Evolutionary conservation across 2,113 vertebrate species (phyloP).

Genomic region (Myotis yumanensis): DNA sequence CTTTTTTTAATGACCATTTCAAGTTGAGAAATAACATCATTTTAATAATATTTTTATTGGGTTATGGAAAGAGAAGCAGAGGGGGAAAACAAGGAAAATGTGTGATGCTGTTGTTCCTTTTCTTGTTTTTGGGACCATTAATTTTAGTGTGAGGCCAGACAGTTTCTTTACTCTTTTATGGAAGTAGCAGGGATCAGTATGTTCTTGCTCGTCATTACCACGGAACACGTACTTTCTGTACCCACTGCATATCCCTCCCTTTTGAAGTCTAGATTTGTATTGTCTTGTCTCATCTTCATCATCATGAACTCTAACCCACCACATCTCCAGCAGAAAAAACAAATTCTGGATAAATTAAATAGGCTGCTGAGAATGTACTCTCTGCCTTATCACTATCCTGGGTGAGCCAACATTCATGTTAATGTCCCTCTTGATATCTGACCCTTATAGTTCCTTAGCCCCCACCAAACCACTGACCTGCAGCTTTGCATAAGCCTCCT

Average conservation of each 20-base stretch:
- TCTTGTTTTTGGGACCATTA: neutral
- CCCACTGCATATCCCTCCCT: neutral
- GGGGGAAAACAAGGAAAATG: neutral
- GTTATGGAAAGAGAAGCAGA: neutral
- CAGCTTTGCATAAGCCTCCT: neutral
- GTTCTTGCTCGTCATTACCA: neutral
- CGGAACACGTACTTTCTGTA: neutral
- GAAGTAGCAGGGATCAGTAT: neutral
- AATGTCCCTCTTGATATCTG: neutral
- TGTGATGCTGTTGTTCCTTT: neutral
- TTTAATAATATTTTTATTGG: slow-evolving; percentile 34
- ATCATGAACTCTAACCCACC: neutral
- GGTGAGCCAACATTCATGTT: neutral
- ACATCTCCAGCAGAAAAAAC: neutral
- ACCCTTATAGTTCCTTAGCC: neutral
- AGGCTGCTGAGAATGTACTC: neutral
- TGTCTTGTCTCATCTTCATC: neutral
- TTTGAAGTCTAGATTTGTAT: neutral
- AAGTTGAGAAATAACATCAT: neutral
- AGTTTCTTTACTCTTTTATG: neutral
- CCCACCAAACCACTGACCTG: neutral
- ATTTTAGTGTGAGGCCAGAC: neutral
- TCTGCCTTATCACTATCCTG: neutral
- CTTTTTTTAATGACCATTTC: neutral
- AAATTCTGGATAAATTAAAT: neutral